Evolutionary conservation across 2,113 vertebrate genomes (phyloP).

Genomic region (Elaphurus davidianus): DNA sequence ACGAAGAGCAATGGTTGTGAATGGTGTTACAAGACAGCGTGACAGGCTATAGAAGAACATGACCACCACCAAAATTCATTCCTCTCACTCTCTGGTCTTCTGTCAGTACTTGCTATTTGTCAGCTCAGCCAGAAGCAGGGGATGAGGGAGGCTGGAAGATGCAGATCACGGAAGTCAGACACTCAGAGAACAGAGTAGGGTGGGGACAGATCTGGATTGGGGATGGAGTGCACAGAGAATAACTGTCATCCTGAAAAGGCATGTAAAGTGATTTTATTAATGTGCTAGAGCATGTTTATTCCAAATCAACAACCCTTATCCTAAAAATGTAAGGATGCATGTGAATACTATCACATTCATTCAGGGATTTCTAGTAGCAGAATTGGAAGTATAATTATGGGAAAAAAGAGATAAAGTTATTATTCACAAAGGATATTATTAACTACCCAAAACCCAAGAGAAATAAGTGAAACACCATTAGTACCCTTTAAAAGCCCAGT

Average conservation of each 20-base stretch:
- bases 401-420: not conserved
- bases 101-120: not conserved
- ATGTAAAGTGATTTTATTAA: not conserved
- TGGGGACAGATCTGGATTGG: not conserved
- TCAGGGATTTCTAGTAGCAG: constrained; percentile 14
- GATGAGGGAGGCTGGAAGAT: not conserved
- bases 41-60: too few relatives aligned
- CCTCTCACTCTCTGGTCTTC: not conserved
- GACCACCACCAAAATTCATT: not conserved
- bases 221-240: not conserved
- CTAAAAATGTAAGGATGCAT: not conserved
- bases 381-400: constrained; percentile 25
- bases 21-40: not conserved
- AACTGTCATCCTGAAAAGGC: not conserved
- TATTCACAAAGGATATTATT: constrained; percentile 36
- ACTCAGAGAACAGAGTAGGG: not conserved
- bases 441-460: constrained; percentile 33
- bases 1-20: not conserved
- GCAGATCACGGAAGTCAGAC: not conserved
- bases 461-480: constrained; percentile 51
- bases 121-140: not conserved
- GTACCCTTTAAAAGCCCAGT: not conserved
- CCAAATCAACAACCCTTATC: not conserved
- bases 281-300: not conserved
- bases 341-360: not conserved